Percentiles rank a stretch among this genome's conserved stretches.
Conservation (phyloP, 1,140 invertebrate species). For the Sipha flava region DNA sequence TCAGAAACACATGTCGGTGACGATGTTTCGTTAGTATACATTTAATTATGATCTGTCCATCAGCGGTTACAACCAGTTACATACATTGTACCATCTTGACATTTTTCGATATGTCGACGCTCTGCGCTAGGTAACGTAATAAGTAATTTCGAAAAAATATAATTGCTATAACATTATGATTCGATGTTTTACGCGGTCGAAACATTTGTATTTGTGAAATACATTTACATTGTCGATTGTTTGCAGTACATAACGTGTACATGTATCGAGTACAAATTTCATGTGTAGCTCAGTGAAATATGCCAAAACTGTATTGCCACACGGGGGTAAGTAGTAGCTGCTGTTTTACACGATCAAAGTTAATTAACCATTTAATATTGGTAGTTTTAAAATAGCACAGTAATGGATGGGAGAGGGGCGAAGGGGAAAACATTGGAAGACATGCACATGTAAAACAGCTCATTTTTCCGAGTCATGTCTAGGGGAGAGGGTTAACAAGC, state of each 20-base stretch:
- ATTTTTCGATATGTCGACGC: background rate
- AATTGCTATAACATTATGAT: background rate
- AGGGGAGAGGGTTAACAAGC: slow-evolving; percentile 22
- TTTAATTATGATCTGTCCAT: background rate
- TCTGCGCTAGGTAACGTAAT: background rate
- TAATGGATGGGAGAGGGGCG: background rate
- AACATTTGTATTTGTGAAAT: background rate
- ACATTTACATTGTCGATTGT: background rate
- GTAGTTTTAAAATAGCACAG: slow-evolving; percentile 20
- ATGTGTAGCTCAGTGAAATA: background rate
- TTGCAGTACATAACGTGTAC: background rate
- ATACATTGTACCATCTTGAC: background rate
- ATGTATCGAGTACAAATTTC: background rate
- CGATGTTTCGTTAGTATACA: background rate
- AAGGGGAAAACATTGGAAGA: background rate
- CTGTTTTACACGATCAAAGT: slow-evolving; percentile 17
- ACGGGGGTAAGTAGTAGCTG: background rate
- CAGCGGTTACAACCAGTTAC: background rate
- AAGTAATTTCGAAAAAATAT: background rate
- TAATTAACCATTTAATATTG: slow-evolving; percentile 24
- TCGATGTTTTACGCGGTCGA: background rate
- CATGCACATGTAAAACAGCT: slow-evolving; percentile 22
- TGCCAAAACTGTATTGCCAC: background rate
- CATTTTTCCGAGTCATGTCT: background rate
- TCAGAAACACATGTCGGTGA: slow-evolving; percentile 1